These are phyloP conservation scores for Hirtodrosophila confusa DNA, from an alignment of 2,888 invertebrate species.

Conservation along the genomic window DNA sequence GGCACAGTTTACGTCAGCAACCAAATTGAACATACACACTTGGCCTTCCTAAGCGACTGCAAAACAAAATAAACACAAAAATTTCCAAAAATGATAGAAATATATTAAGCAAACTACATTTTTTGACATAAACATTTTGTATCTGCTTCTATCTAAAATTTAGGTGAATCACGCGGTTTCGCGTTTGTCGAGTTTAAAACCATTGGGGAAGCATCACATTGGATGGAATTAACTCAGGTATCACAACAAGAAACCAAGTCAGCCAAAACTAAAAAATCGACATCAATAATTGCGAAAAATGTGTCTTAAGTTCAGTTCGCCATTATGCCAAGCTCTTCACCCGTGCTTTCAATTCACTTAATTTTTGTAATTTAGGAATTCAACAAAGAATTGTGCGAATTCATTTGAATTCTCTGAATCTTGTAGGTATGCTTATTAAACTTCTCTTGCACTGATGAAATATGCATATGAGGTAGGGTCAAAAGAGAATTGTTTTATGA, in stretches of 20 bases:
- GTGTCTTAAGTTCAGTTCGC: slow-evolving; percentile 55
- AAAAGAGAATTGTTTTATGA: too few species aligned
- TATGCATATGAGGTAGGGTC: too few species aligned
- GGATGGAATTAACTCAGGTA: slow-evolving; percentile 95
- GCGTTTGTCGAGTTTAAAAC: slow-evolving; percentile 97
- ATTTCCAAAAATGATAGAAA: slow-evolving; percentile 68
- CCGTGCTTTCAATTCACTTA: too few species aligned
- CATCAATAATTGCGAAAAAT: slow-evolving; percentile 39
- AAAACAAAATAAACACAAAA: slow-evolving; percentile 38
- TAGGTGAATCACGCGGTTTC: slow-evolving; percentile 95
- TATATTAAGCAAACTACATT: slow-evolving; percentile 73
- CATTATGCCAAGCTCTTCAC: not conserved
- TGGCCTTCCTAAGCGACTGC: slow-evolving; percentile 37
- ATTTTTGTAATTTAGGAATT: too few species aligned
- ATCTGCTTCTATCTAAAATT: slow-evolving; percentile 89
- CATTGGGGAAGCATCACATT: slow-evolving; percentile 93
- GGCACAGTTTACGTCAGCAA: slow-evolving; percentile 52
- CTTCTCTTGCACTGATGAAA: too few species aligned
- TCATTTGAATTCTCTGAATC: too few species aligned
- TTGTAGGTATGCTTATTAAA: too few species aligned
- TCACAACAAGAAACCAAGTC: slow-evolving; percentile 64
- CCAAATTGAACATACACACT: slow-evolving; percentile 48
- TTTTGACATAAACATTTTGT: slow-evolving; percentile 85
- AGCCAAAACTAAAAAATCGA: slow-evolving; percentile 25
- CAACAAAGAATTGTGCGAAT: too few species aligned